These are phyloP conservation scores for Microtus ochrogaster DNA, from an alignment of 2,113 vertebrate species.

Conservation along the genomic window DNA sequence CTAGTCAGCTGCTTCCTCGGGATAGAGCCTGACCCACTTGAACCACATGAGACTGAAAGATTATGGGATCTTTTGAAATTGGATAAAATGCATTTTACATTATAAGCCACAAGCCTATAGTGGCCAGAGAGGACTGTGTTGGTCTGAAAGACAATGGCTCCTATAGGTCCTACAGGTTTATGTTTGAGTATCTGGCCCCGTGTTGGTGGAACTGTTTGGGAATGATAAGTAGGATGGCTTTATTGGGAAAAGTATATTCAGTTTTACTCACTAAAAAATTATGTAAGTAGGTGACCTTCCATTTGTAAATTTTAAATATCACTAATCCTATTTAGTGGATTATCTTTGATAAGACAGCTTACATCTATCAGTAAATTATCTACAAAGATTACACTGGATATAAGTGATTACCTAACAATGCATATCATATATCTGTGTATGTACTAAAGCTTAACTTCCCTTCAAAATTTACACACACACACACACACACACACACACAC, in stretches of 20 bases:
- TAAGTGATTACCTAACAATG: neutral
- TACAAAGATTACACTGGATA: neutral
- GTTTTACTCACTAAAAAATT: slow-evolving; percentile 52
- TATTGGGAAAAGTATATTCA: neutral
- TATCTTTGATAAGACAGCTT: slow-evolving; percentile 15
- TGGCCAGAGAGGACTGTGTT: too few relatives aligned
- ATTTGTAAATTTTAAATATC: neutral
- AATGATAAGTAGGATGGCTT: neutral
- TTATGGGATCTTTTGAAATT: too few relatives aligned
- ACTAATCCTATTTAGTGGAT: neutral
- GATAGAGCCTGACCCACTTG: too few relatives aligned
- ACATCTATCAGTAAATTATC: neutral
- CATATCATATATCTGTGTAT: neutral
- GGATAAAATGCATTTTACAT: too few relatives aligned
- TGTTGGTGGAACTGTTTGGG: neutral
- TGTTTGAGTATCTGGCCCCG: neutral
- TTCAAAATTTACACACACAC: neutral
- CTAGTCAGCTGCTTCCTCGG: too few relatives aligned
- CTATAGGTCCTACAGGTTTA: neutral
- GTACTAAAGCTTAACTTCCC: slow-evolving; percentile 1
- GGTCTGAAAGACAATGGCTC: neutral
- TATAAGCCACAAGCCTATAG: neutral
- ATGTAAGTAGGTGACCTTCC: neutral
- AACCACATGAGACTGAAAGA: too few relatives aligned
- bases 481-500: too few relatives aligned